Conservation (phyloP, 2,797 vertebrate species). For the Molossus molossus region DNA sequence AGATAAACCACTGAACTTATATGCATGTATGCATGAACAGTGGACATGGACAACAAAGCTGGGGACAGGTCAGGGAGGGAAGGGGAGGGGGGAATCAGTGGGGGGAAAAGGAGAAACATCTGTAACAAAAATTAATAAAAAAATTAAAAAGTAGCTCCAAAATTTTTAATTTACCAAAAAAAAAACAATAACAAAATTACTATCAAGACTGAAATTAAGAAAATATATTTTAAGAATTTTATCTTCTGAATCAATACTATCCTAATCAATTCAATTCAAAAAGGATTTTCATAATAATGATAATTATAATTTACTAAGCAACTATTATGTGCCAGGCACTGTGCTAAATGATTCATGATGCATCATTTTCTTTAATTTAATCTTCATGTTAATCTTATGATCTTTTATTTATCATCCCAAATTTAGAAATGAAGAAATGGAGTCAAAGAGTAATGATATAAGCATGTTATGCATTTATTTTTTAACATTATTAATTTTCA, state of each 20-base stretch:
- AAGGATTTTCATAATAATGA: conserved; percentile 39
- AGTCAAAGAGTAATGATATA: conserved; percentile 17
- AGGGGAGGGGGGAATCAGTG: no score
- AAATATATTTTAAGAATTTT: conserved; percentile 63
- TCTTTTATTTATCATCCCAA: not conserved
- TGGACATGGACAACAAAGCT: no score
- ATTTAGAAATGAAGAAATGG: conserved; percentile 10
- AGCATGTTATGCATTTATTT: not conserved
- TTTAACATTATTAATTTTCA: conserved; percentile 4
- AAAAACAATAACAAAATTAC: not conserved
- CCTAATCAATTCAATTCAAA: not conserved
- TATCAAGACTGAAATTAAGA: not conserved
- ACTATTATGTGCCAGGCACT: not conserved
- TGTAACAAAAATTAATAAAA: no score
- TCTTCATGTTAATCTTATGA: not conserved
- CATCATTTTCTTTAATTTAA: conserved; percentile 31
- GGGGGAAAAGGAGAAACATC: no score
- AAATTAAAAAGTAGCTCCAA: not conserved
- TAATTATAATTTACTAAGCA: conserved; percentile 22
- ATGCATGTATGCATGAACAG: no score
- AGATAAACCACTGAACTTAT: no score
- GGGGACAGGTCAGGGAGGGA: no score
- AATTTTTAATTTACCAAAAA: conserved; percentile 8
- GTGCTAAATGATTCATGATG: not conserved
- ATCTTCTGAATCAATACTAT: not conserved